These are phyloP conservation scores for Opisthograptis luteolata DNA, from an alignment of 2,888 invertebrate species.

Conservation along the genomic window DNA sequence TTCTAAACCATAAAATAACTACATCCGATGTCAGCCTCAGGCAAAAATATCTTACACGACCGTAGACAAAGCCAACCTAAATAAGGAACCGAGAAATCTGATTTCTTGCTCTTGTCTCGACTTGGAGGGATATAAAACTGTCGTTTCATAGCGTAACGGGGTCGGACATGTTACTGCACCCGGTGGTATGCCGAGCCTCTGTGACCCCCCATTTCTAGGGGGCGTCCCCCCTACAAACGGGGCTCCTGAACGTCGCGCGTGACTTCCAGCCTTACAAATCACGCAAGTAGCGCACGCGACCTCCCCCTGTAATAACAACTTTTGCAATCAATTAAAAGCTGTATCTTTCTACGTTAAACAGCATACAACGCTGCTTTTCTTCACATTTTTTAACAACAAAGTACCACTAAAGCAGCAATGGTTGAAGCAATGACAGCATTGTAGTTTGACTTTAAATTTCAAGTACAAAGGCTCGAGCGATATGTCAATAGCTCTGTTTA, in stretches of 20 bases:
- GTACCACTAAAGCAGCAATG: constrained; percentile 38
- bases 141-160: constrained; percentile 75
- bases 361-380: constrained; percentile 37
- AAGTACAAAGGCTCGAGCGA: constrained; percentile 50
- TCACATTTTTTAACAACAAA: rapidly evolving
- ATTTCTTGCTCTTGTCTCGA: constrained; percentile 59
- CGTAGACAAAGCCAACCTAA: constrained; percentile 34
- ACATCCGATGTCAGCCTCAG: constrained; percentile 20
- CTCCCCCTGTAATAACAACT: constrained; percentile 47
- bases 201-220: constrained; percentile 61
- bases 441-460: constrained; percentile 27
- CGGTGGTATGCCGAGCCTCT: constrained; percentile 70
- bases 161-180: constrained; percentile 76
- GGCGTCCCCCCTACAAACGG: constrained; percentile 42
- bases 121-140: constrained; percentile 72
- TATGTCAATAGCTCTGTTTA: constrained; percentile 78
- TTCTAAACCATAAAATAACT: constrained; percentile 16
- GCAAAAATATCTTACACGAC: constrained; percentile 19
- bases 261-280: constrained; percentile 75
- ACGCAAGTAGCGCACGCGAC: constrained; percentile 77
- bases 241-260: constrained; percentile 76
- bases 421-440: not conserved
- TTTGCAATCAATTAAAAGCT: constrained; percentile 45
- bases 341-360: constrained; percentile 15
- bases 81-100: constrained; percentile 50